Conservation (phyloP, 2,113 vertebrate species). For the Ploceus nigricollis region DNA sequence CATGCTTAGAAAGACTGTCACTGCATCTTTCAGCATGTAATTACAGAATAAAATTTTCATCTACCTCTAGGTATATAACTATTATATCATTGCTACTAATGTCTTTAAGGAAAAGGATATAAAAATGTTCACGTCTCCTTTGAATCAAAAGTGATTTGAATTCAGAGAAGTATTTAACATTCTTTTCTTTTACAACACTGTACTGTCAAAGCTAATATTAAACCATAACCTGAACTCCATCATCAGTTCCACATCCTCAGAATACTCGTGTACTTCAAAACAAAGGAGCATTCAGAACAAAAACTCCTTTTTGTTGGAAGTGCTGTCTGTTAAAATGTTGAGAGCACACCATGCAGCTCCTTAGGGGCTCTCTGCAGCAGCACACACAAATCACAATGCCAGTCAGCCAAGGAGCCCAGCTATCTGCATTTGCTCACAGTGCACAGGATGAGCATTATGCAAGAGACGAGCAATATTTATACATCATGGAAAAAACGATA, state of each 20-base stretch:
- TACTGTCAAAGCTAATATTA: slow-evolving; percentile 1
- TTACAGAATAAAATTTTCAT: slow-evolving; percentile 9
- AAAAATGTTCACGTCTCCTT: not conserved
- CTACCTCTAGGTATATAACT: not conserved
- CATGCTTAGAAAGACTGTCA: slow-evolving; percentile 1
- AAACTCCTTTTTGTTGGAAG: slow-evolving; percentile 60
- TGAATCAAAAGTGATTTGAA: not conserved
- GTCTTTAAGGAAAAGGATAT: not conserved
- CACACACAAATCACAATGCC: slow-evolving; percentile 55
- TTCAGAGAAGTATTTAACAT: not conserved
- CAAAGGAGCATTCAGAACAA: slow-evolving; percentile 61
- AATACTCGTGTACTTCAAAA: slow-evolving; percentile 53
- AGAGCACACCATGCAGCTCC: slow-evolving; percentile 51
- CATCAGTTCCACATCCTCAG: slow-evolving; percentile 55
- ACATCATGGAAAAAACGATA: not conserved
- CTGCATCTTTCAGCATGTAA: not conserved
- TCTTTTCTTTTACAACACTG: not conserved
- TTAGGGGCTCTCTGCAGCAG: slow-evolving; percentile 64
- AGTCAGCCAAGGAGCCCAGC: slow-evolving; percentile 52
- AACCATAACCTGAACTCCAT: slow-evolving; percentile 62
- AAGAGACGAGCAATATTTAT: slow-evolving; percentile 30
- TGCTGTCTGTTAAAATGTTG: slow-evolving; percentile 44
- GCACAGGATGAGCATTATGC: slow-evolving; percentile 21
- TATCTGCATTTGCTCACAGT: slow-evolving; percentile 34
- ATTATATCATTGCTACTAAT: not conserved